Evolutionary conservation across 2,113 vertebrate genomes (phyloP).

Genomic region (Pangasianodon hypophthalmus): DNA sequence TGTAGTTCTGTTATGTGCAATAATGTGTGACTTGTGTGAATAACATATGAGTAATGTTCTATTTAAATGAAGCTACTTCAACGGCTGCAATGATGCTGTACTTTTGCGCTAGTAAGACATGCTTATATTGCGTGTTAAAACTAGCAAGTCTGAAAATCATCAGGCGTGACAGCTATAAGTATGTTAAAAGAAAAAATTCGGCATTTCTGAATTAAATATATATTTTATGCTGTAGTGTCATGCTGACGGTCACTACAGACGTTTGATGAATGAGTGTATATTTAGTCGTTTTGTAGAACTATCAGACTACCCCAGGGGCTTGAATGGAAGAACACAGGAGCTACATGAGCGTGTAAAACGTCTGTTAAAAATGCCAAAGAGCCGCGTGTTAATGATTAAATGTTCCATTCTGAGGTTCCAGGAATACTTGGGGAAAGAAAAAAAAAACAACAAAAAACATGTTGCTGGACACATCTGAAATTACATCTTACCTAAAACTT

Average conservation of each 20-base stretch:
- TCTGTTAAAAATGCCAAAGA: background rate
- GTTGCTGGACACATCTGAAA: background rate
- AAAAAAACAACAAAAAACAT: background rate
- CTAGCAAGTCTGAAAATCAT: background rate
- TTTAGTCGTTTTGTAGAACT: background rate
- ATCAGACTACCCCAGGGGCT: background rate
- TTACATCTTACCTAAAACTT: background rate
- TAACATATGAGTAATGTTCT: too few species aligned
- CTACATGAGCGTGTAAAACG: background rate
- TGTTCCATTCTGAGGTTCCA: background rate
- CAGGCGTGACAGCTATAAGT: background rate
- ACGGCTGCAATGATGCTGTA: background rate
- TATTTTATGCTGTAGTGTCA: background rate
- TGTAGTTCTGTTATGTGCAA: background rate
- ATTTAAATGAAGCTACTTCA: too few species aligned
- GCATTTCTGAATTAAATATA: background rate
- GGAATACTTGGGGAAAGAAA: background rate
- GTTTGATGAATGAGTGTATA: background rate
- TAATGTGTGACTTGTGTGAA: background rate
- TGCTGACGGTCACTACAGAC: background rate
- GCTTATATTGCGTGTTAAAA: background rate
- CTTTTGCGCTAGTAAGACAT: background rate
- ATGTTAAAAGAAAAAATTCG: background rate
- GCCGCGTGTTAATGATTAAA: background rate
- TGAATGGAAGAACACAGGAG: constrained; percentile 6